These are phyloP conservation scores for Perdita meconis DNA, from an alignment of 2,888 invertebrate genomes.

Conservation along the genomic window DNA sequence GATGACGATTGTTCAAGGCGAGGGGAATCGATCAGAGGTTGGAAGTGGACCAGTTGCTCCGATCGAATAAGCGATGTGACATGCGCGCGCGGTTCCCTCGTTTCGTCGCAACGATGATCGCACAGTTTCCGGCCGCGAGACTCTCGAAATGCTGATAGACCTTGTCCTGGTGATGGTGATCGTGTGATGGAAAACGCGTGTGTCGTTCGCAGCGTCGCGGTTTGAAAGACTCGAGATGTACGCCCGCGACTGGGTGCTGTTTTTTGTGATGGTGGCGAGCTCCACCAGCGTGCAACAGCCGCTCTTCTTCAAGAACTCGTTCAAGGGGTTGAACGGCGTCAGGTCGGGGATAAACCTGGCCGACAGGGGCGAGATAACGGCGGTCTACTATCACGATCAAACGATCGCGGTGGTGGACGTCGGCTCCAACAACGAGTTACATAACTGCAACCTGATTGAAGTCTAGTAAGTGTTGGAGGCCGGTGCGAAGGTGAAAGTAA, in stretches of 20 bases:
- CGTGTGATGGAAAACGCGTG: neutral
- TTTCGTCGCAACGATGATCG: neutral
- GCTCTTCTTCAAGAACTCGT: slow-evolving; percentile 69
- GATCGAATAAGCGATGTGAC: neutral
- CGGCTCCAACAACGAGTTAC: slow-evolving; percentile 88
- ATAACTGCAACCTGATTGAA: slow-evolving; percentile 93
- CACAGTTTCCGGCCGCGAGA: slow-evolving; percentile 1
- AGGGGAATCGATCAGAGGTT: slow-evolving; percentile 8
- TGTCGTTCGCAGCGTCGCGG: neutral
- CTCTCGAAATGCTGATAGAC: neutral
- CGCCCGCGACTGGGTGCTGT: slow-evolving; percentile 17
- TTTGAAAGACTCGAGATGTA: slow-evolving; percentile 21
- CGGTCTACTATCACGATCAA: slow-evolving; percentile 91
- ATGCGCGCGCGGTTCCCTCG: neutral
- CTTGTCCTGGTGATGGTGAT: neutral
- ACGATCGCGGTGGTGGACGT: slow-evolving; percentile 93
- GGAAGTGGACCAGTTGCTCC: neutral
- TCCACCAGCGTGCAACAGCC: slow-evolving; percentile 70
- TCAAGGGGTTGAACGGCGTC: slow-evolving; percentile 74
- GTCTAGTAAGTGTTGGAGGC: slow-evolving; percentile 94
- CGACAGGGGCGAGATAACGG: slow-evolving; percentile 64
- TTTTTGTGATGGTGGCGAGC: slow-evolving; percentile 47
- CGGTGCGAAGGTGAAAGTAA: too few relatives aligned
- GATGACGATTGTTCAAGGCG: neutral
- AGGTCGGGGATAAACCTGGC: slow-evolving; percentile 40